These are phyloP conservation scores for Phyllotreta striolata DNA, from an alignment of 2,888 invertebrate genomes.

Conservation along the genomic window DNA sequence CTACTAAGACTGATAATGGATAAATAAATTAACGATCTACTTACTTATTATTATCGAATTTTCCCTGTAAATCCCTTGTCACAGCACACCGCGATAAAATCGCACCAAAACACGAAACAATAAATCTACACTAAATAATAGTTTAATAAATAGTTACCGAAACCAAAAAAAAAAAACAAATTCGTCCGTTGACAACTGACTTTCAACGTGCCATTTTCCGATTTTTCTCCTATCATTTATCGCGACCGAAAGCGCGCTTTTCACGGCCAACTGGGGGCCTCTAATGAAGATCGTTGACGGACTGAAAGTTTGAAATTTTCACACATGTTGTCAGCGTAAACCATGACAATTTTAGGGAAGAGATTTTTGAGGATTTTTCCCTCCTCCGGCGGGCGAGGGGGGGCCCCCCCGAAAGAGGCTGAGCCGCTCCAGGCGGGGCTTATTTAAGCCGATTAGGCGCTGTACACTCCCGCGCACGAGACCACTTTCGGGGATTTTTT, in stretches of 20 bases:
- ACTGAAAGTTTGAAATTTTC: slow-evolving; percentile 57
- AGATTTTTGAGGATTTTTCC: slow-evolving; percentile 38
- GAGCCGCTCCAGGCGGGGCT: slow-evolving; percentile 34
- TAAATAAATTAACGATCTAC: no score
- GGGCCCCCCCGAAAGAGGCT: slow-evolving; percentile 16
- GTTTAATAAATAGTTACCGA: slow-evolving; percentile 40
- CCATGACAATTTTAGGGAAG: slow-evolving; percentile 49
- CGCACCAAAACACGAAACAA: no score
- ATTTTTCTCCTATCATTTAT: slow-evolving; percentile 42
- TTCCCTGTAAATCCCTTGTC: no score
- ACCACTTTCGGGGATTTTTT: slow-evolving; percentile 23
- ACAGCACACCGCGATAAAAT: no score
- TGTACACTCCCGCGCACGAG: slow-evolving; percentile 32
- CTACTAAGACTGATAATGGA: no score
- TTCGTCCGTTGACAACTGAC: slow-evolving; percentile 51
- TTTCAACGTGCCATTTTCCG: slow-evolving; percentile 44
- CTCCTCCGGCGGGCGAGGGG: slow-evolving; percentile 39
- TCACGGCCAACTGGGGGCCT: slow-evolving; percentile 51
- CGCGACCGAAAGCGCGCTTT: slow-evolving; percentile 42
- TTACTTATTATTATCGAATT: no score
- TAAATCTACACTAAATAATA: slow-evolving; percentile 36
- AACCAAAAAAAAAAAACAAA: slow-evolving; percentile 46
- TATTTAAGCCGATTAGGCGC: slow-evolving; percentile 34
- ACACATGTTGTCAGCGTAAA: slow-evolving; percentile 59
- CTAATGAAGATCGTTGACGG: slow-evolving; percentile 57